Percentiles rank a stretch among this genome's conserved stretches.
Conservation (phyloP, 1,140 invertebrate species). For the Gyrodactylus salaris region DNA sequence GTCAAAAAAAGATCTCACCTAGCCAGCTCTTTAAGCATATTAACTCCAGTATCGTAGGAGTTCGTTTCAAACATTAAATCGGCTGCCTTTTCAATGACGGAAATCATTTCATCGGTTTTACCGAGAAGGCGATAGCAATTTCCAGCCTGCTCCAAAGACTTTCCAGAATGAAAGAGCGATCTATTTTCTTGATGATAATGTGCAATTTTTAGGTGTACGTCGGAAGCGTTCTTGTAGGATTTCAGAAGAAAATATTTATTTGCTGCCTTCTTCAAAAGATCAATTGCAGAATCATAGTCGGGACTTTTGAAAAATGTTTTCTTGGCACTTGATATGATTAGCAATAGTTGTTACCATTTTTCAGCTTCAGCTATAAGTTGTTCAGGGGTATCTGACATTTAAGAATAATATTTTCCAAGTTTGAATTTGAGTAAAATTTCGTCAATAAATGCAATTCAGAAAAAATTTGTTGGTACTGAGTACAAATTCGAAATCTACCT, state of each 20-base stretch:
- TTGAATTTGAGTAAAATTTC: too few relatives aligned
- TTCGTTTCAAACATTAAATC: not conserved
- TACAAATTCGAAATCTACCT: too few relatives aligned
- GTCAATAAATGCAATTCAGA: too few relatives aligned
- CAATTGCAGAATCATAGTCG: not conserved
- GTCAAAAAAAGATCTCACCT: too few relatives aligned
- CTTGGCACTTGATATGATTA: too few relatives aligned
- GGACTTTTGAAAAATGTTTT: too few relatives aligned
- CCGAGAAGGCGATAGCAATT: not conserved
- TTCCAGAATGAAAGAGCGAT: not conserved
- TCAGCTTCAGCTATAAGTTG: too few relatives aligned
- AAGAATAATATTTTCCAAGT: too few relatives aligned
- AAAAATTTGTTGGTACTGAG: too few relatives aligned
- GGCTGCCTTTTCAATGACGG: not conserved
- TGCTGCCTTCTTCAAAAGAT: not conserved
- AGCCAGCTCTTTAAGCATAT: not conserved
- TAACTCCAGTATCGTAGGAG: not conserved
- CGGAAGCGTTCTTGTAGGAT: not conserved
- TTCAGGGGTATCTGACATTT: too few relatives aligned
- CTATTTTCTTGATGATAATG: not conserved
- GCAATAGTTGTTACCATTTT: too few relatives aligned
- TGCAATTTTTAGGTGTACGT: not conserved
- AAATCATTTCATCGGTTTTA: not conserved
- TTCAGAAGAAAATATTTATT: not conserved
- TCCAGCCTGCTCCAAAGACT: not conserved